Base-by-base conservation (phyloP, 2,113 vertebrate genomes). In the Perca schrenkii region DNA sequence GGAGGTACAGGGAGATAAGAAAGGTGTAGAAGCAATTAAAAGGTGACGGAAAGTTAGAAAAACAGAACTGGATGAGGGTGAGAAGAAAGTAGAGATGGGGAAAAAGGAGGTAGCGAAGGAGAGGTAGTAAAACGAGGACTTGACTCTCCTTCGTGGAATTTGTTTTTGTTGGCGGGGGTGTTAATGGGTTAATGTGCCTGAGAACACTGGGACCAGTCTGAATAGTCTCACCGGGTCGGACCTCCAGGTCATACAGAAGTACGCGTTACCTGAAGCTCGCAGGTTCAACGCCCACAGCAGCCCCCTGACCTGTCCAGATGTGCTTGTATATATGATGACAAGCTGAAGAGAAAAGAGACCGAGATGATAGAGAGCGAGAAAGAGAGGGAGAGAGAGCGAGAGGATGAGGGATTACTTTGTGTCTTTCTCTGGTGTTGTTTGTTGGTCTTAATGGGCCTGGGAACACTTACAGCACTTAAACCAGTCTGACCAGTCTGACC, bases 381-480 rank as follows among this genome's bases (percentile, higher is more conserved):
- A 65, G 58, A 40, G 54, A 61, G 0, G 62, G 40, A 76, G 58
- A 40, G 16, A 13, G 50, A 28, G 8, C 13, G 62, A 31, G 72
- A 65, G 63, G 52, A 58, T 52, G 73, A 77, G 78, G 84, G 87
- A 80, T 88, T 84, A 82, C 79, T 83, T 52, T 62, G 85, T 81
- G 86, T 92, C 88, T 63, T 43, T 82, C 77, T 85, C 69, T 82
- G 82, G 88, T 88, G 71, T 84, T 91, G 91, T 92, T 94, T 93
- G 90, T 94, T 92, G 80, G 78, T 89, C 84, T 90, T 92, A 92
- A 92, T 91, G 86, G 92, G 79, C 83, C 90, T 91, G 93, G 87
- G 88, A 92, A 92, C 92, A 92, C 92, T 94, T 90, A 92, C 77
- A 84, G 86, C 90, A 92, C 92, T 94, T 93, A 91, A 88, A 88